A percentile compares a stretch with the other conserved stretches of the same genome.
These are phyloP conservation scores for Drosophila novamexicana DNA, from an alignment of 1,140 invertebrate genomes.

Conservation along the genomic window DNA sequence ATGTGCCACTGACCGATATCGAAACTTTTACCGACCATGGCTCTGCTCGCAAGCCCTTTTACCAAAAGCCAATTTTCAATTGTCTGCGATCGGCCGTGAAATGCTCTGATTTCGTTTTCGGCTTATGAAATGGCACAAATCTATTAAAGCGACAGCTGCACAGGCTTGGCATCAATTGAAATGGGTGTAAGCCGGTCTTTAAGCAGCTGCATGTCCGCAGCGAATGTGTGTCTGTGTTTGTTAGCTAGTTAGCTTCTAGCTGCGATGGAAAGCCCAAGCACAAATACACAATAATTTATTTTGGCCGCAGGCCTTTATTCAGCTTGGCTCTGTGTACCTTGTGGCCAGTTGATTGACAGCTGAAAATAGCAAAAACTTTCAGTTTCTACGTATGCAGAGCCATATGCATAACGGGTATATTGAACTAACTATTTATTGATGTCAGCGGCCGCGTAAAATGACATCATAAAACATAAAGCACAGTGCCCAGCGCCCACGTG, in stretches of 20 bases:
- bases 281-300: constrained; percentile 3
- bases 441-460: constrained; percentile 55
- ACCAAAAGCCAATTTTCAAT: constrained; percentile 52
- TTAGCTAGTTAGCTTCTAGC: constrained; percentile 13
- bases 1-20: constrained; percentile 81
- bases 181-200: constrained; percentile 52
- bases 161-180: constrained; percentile 62
- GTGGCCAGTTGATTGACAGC: constrained; percentile 22
- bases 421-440: constrained; percentile 55
- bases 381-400: constrained; percentile 28
- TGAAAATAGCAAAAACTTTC: constrained; percentile 34
- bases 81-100: constrained; percentile 58
- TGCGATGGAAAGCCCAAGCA: not conserved
- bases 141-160: constrained; percentile 52
- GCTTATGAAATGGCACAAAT: constrained; percentile 70
- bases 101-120: constrained; percentile 69
- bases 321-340: constrained; percentile 1
- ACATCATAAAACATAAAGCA: constrained; percentile 52
- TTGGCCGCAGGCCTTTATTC: not conserved
- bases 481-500: constrained; percentile 31
- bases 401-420: constrained; percentile 53
- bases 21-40: constrained; percentile 67
- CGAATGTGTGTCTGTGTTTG: not conserved
- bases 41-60: constrained; percentile 25
- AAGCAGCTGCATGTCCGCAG: constrained; percentile 16